A percentile compares a stretch with the other conserved stretches of the same genome.
Evolutionary conservation across 1,140 invertebrate genomes (phyloP).

Genomic region (Drosophila nebulosa): DNA sequence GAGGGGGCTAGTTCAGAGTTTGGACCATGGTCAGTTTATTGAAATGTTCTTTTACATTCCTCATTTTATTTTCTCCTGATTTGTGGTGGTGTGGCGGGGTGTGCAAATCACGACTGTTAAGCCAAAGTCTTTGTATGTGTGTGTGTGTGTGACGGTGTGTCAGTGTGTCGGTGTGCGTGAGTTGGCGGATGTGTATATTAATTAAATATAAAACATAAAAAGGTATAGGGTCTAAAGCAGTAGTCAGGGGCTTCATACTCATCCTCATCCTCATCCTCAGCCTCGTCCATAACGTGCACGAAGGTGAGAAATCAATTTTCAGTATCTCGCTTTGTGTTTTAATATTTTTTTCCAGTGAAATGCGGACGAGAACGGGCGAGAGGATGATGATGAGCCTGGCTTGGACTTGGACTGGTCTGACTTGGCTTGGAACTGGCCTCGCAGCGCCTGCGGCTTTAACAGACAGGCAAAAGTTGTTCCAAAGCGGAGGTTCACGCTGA

Average conservation of each 20-base stretch:
- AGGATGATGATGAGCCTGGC: slow-evolving; percentile 33
- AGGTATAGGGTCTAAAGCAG: slow-evolving; percentile 4
- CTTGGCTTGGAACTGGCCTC: not conserved
- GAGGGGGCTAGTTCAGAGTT: no score
- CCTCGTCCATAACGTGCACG: slow-evolving; percentile 64
- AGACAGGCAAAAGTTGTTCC: slow-evolving; percentile 29
- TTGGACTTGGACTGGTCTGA: slow-evolving; percentile 15
- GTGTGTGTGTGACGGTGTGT: not conserved
- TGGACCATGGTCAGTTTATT: slow-evolving; percentile 37
- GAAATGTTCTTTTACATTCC: slow-evolving; percentile 42
- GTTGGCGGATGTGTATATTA: slow-evolving; percentile 65
- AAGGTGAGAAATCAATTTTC: slow-evolving; percentile 80
- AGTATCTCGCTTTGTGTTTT: slow-evolving; percentile 79
- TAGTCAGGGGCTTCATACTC: slow-evolving; percentile 9
- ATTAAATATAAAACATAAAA: slow-evolving; percentile 65
- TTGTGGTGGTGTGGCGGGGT: slow-evolving; percentile 9
- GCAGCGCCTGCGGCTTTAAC: slow-evolving; percentile 32
- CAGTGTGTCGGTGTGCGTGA: no score
- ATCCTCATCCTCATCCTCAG: not conserved
- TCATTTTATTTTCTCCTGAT: not conserved
- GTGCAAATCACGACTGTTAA: slow-evolving; percentile 65
- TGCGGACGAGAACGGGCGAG: slow-evolving; percentile 29
- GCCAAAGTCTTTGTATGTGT: slow-evolving; percentile 9
- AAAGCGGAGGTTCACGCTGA: not conserved
- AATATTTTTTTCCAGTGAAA: slow-evolving; percentile 74